phyloP scores from a whole-genome alignment of 1,140 invertebrate genomes.

The Brachionus koreanus region DNA sequence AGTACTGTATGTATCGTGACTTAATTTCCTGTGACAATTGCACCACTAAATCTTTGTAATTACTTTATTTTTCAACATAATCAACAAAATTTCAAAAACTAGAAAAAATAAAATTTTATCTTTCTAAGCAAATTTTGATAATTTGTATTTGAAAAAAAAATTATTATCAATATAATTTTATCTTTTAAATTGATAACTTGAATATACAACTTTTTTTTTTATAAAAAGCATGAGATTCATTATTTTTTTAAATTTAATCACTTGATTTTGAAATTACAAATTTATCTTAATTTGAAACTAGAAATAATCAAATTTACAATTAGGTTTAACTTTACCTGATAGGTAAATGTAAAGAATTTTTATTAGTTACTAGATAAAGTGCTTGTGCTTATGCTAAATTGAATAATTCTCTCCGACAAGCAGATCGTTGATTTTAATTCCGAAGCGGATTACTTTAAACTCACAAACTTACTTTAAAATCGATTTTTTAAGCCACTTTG shows the following conservation, averaged over 20 bases:
- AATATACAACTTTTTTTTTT: not conserved
- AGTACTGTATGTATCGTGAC: not conserved
- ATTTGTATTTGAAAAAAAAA: not conserved
- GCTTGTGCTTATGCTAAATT: not conserved
- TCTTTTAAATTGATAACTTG: not conserved
- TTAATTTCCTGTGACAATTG: not conserved
- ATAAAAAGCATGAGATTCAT: not conserved
- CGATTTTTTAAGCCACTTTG: not conserved
- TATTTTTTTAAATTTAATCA: not conserved
- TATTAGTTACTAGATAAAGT: slow-evolving; percentile 15
- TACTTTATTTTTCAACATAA: not conserved
- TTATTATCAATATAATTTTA: not conserved
- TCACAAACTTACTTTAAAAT: no score
- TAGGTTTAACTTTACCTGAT: not conserved
- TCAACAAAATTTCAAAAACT: not conserved
- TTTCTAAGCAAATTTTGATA: not conserved
- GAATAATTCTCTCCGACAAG: no score
- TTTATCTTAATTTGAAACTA: not conserved
- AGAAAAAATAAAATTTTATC: not conserved
- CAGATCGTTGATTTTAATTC: no score
- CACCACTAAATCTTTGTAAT: not conserved
- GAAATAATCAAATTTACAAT: slow-evolving; percentile 12
- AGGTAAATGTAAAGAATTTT: not conserved
- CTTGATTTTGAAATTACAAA: slow-evolving; percentile 21
- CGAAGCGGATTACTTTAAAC: not conserved